Conservation (phyloP, 2,888 invertebrate species). For the Drosophila mimetica region DNA sequence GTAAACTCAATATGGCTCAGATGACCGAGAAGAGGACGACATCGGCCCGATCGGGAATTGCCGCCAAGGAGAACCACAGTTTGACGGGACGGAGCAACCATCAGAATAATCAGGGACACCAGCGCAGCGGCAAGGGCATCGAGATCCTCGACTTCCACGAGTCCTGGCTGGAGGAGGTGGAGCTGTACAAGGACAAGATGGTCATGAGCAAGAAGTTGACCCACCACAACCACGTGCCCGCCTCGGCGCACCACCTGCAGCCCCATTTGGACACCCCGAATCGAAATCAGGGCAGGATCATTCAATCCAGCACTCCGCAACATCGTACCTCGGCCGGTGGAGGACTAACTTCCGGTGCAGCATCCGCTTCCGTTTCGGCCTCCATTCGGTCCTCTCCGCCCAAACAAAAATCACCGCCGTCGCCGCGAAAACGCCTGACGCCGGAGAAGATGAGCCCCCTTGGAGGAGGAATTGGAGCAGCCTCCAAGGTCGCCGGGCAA, state of each 20-base stretch:
- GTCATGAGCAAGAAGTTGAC: slow-evolving; percentile 75
- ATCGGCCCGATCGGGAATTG: slow-evolving; percentile 32
- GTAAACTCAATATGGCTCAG: slow-evolving; percentile 81
- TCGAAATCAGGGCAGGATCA: slow-evolving; percentile 15
- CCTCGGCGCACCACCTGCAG: slow-evolving; percentile 1
- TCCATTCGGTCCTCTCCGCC: slow-evolving; percentile 15
- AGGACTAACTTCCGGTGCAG: not conserved
- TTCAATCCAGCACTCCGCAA: slow-evolving; percentile 2
- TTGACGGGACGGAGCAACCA: slow-evolving; percentile 31
- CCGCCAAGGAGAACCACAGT: slow-evolving; percentile 77
- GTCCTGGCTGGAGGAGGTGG: slow-evolving; percentile 83
- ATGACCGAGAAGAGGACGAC: slow-evolving; percentile 82
- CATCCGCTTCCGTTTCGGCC: slow-evolving; percentile 1
- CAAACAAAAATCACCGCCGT: slow-evolving; percentile 45
- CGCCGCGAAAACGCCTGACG: slow-evolving; percentile 34
- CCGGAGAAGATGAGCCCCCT: slow-evolving; percentile 37
- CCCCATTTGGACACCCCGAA: slow-evolving; percentile 16
- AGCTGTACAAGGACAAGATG: slow-evolving; percentile 82
- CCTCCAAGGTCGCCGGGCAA: slow-evolving; percentile 39
- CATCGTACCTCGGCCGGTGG: slow-evolving; percentile 53
- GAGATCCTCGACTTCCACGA: slow-evolving; percentile 84
- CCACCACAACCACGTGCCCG: slow-evolving; percentile 63
- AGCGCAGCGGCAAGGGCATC: slow-evolving; percentile 67
- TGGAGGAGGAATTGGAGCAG: slow-evolving; percentile 23
- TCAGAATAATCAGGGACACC: slow-evolving; percentile 6